These are phyloP conservation scores for Pollicipes pollicipes DNA, from an alignment of 1,140 invertebrate genomes.

Conservation along the genomic window DNA sequence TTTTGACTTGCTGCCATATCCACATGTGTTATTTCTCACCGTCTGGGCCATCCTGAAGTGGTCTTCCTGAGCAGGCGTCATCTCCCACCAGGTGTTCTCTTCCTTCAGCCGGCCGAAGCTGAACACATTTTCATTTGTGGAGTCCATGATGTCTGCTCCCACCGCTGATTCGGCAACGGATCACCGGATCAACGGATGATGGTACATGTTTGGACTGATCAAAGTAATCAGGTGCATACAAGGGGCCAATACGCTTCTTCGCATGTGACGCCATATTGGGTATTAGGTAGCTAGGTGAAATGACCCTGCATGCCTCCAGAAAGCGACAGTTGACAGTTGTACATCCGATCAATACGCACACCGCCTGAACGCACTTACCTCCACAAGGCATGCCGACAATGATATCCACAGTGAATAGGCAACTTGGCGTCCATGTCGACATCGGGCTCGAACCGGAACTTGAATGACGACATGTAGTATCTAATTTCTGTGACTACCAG, in stretches of 20 bases:
- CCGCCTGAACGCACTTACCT: too few relatives aligned
- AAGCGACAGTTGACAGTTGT: too few relatives aligned
- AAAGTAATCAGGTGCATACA: too few relatives aligned
- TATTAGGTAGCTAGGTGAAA: too few relatives aligned
- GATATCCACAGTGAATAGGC: neutral
- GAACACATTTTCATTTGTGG: constrained; percentile 72
- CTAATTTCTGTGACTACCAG: neutral
- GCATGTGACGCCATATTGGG: too few relatives aligned
- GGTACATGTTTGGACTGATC: too few relatives aligned
- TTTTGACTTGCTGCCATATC: too few relatives aligned
- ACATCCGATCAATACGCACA: too few relatives aligned
- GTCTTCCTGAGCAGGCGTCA: constrained; percentile 49
- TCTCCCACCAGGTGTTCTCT: constrained; percentile 78
- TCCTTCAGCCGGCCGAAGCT: constrained; percentile 62
- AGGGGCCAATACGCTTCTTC: too few relatives aligned
- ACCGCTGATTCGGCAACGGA: constrained; percentile 36
- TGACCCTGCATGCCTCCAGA: too few relatives aligned
- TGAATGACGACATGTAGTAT: neutral
- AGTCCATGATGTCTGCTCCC: constrained; percentile 84
- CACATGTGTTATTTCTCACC: too few relatives aligned
- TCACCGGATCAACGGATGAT: too few relatives aligned
- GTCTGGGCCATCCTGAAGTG: constrained; percentile 26
- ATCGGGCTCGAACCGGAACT: neutral
- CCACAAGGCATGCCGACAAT: neutral
- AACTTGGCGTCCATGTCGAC: neutral